A percentile compares a stretch with the other conserved stretches of the same genome.
Conservation (phyloP, 2,888 invertebrate genomes). For the Crematogaster levior region DNA sequence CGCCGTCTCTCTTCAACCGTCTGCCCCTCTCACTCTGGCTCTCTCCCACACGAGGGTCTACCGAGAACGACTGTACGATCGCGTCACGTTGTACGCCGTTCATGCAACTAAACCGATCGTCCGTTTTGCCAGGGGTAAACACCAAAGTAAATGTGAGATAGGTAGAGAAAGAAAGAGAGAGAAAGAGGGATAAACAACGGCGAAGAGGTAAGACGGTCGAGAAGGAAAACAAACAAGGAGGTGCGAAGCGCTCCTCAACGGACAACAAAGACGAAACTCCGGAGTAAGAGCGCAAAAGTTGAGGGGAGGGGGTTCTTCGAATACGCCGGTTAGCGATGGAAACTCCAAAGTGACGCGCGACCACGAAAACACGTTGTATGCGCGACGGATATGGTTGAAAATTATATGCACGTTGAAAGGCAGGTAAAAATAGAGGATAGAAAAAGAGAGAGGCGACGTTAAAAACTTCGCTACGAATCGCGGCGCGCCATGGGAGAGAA, state of each 20-base stretch:
- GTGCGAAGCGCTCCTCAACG: background rate
- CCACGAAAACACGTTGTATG: slow-evolving; percentile 72
- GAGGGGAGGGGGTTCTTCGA: background rate
- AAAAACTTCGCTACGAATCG: slow-evolving; percentile 83
- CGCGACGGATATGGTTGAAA: slow-evolving; percentile 80
- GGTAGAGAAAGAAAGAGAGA: slow-evolving; percentile 63
- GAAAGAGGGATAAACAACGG: background rate
- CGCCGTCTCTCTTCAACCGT: slow-evolving; percentile 50
- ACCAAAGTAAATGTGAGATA: slow-evolving; percentile 64
- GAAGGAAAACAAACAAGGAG: slow-evolving; percentile 38
- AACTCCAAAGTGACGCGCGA: slow-evolving; percentile 55
- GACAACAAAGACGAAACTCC: slow-evolving; percentile 58
- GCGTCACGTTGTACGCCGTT: slow-evolving; percentile 56
- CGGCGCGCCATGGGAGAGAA: slow-evolving; percentile 66
- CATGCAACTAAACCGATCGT: slow-evolving; percentile 38
- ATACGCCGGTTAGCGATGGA: background rate
- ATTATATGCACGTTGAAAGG: slow-evolving; percentile 80
- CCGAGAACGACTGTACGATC: slow-evolving; percentile 29
- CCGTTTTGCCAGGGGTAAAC: slow-evolving; percentile 45
- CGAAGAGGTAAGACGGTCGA: too few relatives aligned
- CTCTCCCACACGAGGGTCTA: slow-evolving; percentile 34
- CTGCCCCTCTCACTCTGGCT: slow-evolving; percentile 44
- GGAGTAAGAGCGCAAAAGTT: background rate
- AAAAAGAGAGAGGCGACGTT: slow-evolving; percentile 78
- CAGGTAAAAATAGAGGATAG: slow-evolving; percentile 44